phyloP scores from a whole-genome alignment of 2,113 vertebrate species.

The Phrynosoma blainvillii region DNA sequence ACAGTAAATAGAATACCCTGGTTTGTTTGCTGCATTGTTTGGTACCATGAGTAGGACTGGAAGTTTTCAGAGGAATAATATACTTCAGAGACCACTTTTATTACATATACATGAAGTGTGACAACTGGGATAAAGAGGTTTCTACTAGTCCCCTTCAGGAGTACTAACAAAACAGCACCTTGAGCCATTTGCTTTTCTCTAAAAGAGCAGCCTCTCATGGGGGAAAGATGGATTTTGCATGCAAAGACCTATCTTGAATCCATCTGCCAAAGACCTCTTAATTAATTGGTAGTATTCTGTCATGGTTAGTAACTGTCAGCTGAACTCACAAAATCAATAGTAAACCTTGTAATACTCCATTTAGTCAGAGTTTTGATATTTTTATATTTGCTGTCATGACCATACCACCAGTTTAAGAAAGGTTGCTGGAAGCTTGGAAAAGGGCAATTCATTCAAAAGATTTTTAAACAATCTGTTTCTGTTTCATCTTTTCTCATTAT shows the following conservation, averaged over 20 bases:
- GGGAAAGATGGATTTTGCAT: background rate
- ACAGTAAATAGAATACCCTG: background rate
- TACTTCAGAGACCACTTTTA: background rate
- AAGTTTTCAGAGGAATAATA: background rate
- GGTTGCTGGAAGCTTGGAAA: background rate
- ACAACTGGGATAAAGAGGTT: background rate
- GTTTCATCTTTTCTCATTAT: background rate
- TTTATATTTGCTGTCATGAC: background rate
- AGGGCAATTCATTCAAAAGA: constrained; percentile 3
- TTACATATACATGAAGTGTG: background rate
- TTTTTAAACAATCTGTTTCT: background rate
- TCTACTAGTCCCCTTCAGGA: background rate
- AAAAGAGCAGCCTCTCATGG: background rate
- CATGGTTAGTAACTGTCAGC: constrained; percentile 19
- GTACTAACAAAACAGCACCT: background rate
- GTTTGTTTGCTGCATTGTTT: background rate
- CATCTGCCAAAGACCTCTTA: constrained; percentile 4
- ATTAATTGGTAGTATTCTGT: constrained; percentile 8
- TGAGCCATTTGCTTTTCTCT: constrained; percentile 1
- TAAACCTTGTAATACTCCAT: background rate
- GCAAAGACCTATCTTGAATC: constrained; percentile 7
- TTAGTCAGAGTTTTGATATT: background rate
- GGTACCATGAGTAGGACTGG: too few species aligned
- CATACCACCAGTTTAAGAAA: background rate
- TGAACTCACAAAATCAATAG: constrained; percentile 21